Evolutionary conservation across 1,140 invertebrate species (phyloP).

Genomic region (Pinna nobilis): DNA sequence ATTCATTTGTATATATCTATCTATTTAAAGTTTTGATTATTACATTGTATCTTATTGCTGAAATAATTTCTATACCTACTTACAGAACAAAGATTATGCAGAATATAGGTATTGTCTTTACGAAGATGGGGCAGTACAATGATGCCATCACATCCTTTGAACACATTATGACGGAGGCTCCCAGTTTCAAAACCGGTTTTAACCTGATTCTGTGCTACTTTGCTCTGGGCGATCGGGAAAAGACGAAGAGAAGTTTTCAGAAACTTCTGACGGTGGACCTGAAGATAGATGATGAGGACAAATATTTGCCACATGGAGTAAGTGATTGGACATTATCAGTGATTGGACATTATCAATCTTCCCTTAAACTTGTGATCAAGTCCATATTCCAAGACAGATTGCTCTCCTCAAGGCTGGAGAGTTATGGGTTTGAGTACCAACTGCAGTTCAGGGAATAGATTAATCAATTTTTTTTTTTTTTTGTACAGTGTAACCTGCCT

Average conservation of each 20-base stretch:
- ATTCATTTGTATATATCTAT: no score
- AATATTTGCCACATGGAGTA: conserved; percentile 78
- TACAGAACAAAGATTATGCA: conserved; percentile 96
- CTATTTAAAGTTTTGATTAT: no score
- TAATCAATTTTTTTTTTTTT: no score
- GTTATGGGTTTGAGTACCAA: no score
- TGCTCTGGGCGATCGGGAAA: conserved; percentile 93
- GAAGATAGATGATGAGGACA: conserved; percentile 89
- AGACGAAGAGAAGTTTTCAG: conserved; percentile 94
- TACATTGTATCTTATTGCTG: background rate
- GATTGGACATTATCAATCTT: no score
- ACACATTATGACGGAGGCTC: conserved; percentile 96
- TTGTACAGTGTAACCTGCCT: no score
- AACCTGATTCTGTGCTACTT: conserved; percentile 96
- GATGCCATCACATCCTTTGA: conserved; percentile 98
- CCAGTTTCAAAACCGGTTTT: conserved; percentile 90
- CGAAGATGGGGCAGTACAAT: conserved; percentile 96
- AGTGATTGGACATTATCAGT: no score
- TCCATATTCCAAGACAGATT: no score
- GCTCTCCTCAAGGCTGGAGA: no score
- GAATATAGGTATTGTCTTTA: conserved; percentile 97
- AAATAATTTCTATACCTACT: conserved; percentile 15
- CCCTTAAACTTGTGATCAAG: no score
- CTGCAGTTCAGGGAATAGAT: no score
- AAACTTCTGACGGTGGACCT: conserved; percentile 91